phyloP scores from a whole-genome alignment of 2,888 invertebrate species.

The Andrena hattorfiana region DNA sequence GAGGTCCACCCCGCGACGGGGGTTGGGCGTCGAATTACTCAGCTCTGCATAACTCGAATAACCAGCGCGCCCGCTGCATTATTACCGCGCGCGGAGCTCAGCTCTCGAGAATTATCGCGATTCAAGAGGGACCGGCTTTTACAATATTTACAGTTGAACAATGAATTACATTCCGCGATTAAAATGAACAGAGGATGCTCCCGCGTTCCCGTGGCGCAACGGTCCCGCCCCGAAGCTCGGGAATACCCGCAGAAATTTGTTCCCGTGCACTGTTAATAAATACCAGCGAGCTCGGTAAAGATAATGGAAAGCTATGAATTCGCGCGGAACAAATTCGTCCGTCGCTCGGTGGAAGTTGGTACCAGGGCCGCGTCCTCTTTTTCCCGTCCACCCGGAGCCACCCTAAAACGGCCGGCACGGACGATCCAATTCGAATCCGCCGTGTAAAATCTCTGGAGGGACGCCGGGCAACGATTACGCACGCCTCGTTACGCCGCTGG shows the following conservation, averaged over 20 bases:
- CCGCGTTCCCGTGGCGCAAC: not conserved
- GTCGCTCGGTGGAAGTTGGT: not conserved
- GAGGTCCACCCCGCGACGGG: conserved; percentile 5
- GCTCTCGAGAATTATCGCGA: conserved; percentile 1
- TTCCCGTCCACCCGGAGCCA: too few species aligned
- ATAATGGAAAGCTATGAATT: conserved; percentile 30
- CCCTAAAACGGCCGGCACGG: not conserved
- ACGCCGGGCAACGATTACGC: conserved; percentile 38
- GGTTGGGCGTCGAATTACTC: conserved; percentile 12
- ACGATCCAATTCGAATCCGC: conserved; percentile 20
- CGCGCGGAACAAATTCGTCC: not conserved
- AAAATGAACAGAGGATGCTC: not conserved
- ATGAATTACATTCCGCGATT: conserved; percentile 24
- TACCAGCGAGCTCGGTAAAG: conserved; percentile 9
- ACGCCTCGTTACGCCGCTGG: conserved; percentile 41
- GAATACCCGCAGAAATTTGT: not conserved
- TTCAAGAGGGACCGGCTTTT: conserved; percentile 1
- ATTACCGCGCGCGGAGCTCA: conserved; percentile 2
- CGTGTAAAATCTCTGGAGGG: conserved; percentile 16
- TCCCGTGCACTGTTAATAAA: conserved; percentile 3
- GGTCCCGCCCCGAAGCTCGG: too few species aligned
- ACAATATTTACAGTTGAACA: conserved; percentile 20
- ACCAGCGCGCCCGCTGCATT: conserved; percentile 26
- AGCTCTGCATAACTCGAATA: conserved; percentile 34
- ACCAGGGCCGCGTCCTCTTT: not conserved